phyloP scores from a whole-genome alignment of 2,797 vertebrate genomes.

The Paguma larvata region DNA sequence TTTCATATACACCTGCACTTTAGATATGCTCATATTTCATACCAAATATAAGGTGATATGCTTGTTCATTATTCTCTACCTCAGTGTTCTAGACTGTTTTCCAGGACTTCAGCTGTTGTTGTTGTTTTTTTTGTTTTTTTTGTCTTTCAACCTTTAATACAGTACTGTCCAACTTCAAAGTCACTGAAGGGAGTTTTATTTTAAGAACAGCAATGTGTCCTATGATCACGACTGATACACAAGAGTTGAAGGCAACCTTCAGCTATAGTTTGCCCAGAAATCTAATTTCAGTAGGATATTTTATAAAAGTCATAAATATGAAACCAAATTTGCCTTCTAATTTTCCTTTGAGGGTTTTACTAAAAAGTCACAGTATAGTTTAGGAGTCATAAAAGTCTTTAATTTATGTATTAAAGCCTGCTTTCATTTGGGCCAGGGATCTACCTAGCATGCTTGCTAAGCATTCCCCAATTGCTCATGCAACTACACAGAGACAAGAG shows the following conservation, averaged over 20 bases:
- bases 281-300: neutral
- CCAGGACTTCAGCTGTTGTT: neutral
- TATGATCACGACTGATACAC: neutral
- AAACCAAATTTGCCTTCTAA: neutral
- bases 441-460: neutral
- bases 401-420: neutral
- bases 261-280: neutral
- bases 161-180: neutral
- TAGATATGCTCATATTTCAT: neutral
- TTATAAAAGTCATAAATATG: slow-evolving; percentile 25
- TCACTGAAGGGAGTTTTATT: neutral
- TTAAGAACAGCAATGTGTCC: neutral
- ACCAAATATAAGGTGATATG: neutral
- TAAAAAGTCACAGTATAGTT: neutral
- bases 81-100: neutral
- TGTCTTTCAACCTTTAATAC: neutral
- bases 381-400: neutral
- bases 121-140: neutral
- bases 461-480: neutral
- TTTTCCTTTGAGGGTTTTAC: neutral
- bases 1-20: neutral
- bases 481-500: neutral
- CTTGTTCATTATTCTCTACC: neutral
- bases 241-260: neutral
- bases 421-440: neutral